A percentile compares a stretch with the other conserved stretches of the same genome.
These are phyloP conservation scores for Anniella stebbinsi DNA, from an alignment of 2,797 vertebrate species.

Conservation along the genomic window DNA sequence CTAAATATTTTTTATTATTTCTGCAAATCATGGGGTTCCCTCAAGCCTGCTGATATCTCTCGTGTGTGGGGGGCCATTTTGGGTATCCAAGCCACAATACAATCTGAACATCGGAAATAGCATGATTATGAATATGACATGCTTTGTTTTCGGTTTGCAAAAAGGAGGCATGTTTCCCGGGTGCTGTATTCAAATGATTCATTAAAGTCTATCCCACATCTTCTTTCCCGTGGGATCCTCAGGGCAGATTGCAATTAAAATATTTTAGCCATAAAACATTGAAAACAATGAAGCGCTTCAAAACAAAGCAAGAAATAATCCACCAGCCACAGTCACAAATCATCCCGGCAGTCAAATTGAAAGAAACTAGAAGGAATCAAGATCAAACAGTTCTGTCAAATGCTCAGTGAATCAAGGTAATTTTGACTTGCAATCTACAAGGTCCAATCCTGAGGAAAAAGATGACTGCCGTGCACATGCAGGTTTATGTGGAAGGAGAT, in stretches of 20 bases:
- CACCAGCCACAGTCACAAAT: neutral
- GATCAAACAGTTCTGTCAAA: neutral
- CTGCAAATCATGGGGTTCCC: neutral
- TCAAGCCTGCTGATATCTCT: neutral
- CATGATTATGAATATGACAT: neutral
- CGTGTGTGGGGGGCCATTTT: neutral
- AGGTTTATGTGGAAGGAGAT: neutral
- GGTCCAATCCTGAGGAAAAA: neutral
- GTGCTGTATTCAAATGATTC: neutral
- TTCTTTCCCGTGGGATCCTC: neutral
- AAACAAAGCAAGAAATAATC: neutral
- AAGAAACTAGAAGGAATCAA: neutral
- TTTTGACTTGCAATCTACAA: neutral
- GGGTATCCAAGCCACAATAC: neutral
- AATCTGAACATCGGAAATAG: neutral
- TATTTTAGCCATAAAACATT: neutral
- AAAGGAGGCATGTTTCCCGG: neutral
- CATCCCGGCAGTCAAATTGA: neutral
- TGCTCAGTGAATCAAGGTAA: neutral
- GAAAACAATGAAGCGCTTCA: neutral
- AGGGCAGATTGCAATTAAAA: neutral
- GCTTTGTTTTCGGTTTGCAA: neutral
- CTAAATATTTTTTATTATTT: neutral
- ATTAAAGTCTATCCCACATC: neutral
- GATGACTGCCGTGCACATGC: neutral